A percentile compares a stretch with the other conserved stretches of the same genome.
These are phyloP conservation scores for Hirtodrosophila cameraria DNA, from an alignment of 2,888 invertebrate species.

Conservation along the genomic window DNA sequence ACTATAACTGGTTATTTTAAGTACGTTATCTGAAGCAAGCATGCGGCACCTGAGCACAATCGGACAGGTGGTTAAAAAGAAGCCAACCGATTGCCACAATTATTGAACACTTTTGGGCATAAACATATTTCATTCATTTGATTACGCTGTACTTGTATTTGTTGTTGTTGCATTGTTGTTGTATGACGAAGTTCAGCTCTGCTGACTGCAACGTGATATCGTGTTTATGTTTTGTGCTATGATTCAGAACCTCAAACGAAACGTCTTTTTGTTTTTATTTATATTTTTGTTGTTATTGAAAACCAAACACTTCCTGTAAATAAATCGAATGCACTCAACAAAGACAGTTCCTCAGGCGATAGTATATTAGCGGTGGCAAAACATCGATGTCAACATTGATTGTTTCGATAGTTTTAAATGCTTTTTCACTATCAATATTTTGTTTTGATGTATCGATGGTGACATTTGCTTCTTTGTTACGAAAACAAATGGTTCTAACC, in stretches of 20 bases:
- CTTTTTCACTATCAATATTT: no score
- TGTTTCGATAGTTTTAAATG: no score
- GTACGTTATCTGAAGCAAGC: constrained; percentile 15
- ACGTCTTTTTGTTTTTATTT: constrained; percentile 5
- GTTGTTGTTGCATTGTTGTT: constrained; percentile 4
- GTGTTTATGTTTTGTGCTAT: constrained; percentile 18
- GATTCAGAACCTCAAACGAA: constrained; percentile 13
- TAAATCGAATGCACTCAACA: constrained; percentile 9
- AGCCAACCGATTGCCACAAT: constrained; percentile 10
- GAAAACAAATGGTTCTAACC: no score
- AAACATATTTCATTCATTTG: constrained; percentile 1
- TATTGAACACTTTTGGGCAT: background rate
- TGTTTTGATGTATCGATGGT: no score
- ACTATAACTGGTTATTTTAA: background rate
- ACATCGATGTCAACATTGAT: no score
- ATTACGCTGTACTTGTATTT: constrained; percentile 10
- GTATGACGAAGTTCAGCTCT: constrained; percentile 29
- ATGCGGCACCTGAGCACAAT: constrained; percentile 30
- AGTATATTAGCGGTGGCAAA: no score
- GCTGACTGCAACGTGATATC: constrained; percentile 23
- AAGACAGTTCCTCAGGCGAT: constrained; percentile 1
- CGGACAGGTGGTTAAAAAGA: constrained; percentile 22
- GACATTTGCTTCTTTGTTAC: no score
- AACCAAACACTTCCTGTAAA: constrained; percentile 47
- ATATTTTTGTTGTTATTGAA: constrained; percentile 9